Evolutionary conservation across 2,113 vertebrate species (phyloP).

Genomic region (Colossoma macropomum): DNA sequence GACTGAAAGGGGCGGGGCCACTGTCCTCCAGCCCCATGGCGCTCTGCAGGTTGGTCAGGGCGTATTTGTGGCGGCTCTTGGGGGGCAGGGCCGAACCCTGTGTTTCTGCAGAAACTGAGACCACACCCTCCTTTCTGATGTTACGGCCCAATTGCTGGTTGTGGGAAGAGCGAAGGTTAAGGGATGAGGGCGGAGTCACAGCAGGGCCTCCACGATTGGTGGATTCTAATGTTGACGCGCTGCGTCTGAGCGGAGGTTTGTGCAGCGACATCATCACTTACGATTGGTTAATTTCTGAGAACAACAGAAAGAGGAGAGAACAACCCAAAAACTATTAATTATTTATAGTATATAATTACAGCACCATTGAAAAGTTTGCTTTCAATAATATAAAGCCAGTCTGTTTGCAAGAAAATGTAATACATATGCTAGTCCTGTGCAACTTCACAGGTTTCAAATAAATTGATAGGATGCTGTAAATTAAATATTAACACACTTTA

Average conservation of each 20-base stretch:
- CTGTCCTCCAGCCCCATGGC: slow-evolving; percentile 90
- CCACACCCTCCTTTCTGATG: slow-evolving; percentile 81
- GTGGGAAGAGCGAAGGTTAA: slow-evolving; percentile 92
- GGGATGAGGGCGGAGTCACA: slow-evolving; percentile 86
- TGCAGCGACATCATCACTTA: slow-evolving; percentile 86
- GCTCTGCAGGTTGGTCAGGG: slow-evolving; percentile 88
- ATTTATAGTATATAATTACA: no score
- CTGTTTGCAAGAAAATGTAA: no score
- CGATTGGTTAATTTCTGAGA: slow-evolving; percentile 52
- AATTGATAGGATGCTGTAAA: no score
- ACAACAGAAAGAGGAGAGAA: slow-evolving; percentile 53
- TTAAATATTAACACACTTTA: no score
- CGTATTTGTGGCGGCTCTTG: slow-evolving; percentile 91
- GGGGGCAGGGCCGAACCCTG: slow-evolving; percentile 86
- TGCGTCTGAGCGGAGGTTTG: slow-evolving; percentile 84
- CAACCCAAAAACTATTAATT: background rate
- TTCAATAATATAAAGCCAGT: no score
- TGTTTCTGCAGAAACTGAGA: slow-evolving; percentile 68
- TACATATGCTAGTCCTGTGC: no score
- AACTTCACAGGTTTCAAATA: no score
- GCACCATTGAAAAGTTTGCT: no score
- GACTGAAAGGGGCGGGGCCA: slow-evolving; percentile 67
- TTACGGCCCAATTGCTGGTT: slow-evolving; percentile 92
- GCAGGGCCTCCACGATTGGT: slow-evolving; percentile 80
- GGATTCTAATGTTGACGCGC: slow-evolving; percentile 79